Conservation (phyloP, 1,140 invertebrate genomes). For the Drosophila tristis region DNA sequence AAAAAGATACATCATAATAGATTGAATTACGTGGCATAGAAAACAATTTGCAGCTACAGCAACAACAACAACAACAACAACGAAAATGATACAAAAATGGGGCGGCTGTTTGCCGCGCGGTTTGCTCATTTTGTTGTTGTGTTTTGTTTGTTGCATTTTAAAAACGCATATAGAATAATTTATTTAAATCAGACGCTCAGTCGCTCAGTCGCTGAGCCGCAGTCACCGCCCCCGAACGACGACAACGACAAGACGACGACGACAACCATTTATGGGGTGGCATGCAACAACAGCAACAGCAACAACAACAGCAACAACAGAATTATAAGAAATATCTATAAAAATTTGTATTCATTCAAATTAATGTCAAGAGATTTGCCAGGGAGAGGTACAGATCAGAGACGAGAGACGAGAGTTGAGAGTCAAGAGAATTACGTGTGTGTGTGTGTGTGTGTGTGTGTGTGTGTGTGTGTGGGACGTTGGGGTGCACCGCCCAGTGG, state of each 20-base stretch:
- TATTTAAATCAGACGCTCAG: constrained; percentile 70
- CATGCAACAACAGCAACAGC: constrained; percentile 48
- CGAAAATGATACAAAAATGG: background rate
- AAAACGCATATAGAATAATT: constrained; percentile 80
- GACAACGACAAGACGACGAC: constrained; percentile 45
- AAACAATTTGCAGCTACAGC: constrained; percentile 49
- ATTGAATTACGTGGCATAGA: constrained; percentile 67
- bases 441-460: too few relatives aligned
- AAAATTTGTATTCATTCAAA: constrained; percentile 55
- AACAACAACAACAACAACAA: too few relatives aligned
- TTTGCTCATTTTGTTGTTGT: background rate
- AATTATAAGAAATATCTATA: constrained; percentile 45
- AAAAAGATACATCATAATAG: constrained; percentile 34
- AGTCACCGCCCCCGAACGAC: constrained; percentile 59
- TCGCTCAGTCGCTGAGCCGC: constrained; percentile 19
- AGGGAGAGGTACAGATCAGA: constrained; percentile 3
- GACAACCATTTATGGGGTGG: constrained; percentile 72
- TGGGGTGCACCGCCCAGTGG: constrained; percentile 42
- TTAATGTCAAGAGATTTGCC: constrained; percentile 48
- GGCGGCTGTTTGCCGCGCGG: background rate
- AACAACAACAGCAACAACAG: constrained; percentile 23
- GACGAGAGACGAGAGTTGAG: background rate
- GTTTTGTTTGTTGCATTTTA: constrained; percentile 49
- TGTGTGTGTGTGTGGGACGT: too few relatives aligned
- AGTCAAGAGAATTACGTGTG: constrained; percentile 15